These are phyloP conservation scores for Apodemia mormo DNA, from an alignment of 2,888 invertebrate species.

Conservation along the genomic window DNA sequence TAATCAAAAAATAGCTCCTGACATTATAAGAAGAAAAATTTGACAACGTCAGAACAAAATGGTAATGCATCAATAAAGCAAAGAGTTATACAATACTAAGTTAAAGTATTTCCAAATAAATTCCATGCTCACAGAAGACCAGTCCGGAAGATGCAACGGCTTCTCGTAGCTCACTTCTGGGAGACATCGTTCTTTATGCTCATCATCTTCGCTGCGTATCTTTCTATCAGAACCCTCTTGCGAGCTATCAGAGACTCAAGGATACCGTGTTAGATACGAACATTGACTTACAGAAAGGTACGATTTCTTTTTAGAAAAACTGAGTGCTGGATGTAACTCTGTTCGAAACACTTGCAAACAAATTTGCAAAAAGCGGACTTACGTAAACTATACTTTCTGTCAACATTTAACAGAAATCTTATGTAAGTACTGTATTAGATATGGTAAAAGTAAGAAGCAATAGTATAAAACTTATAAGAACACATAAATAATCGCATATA, in stretches of 20 bases:
- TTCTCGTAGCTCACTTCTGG: slow-evolving; percentile 47
- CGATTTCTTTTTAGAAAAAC: too few relatives aligned
- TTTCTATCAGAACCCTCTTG: slow-evolving; percentile 47
- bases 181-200: slow-evolving; percentile 51
- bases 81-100: too few relatives aligned
- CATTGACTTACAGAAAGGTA: too few relatives aligned
- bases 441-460: too few relatives aligned
- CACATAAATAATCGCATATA: too few relatives aligned
- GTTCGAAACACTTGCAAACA: too few relatives aligned
- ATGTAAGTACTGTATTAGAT: too few relatives aligned
- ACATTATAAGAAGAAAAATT: slow-evolving; percentile 12
- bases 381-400: too few relatives aligned
- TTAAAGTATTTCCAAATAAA: slow-evolving; percentile 7
- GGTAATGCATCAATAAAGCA: slow-evolving; percentile 1
- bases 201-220: slow-evolving; percentile 49
- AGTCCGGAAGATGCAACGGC: slow-evolving; percentile 36
- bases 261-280: slow-evolving; percentile 30
- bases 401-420: too few relatives aligned
- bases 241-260: slow-evolving; percentile 41
- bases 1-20: not conserved
- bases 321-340: too few relatives aligned
- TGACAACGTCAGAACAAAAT: slow-evolving; percentile 23
- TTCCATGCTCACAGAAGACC: not conserved
- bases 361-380: too few relatives aligned
- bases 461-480: too few relatives aligned